phyloP scores from a whole-genome alignment of 2,797 vertebrate genomes.

The Dryobates pubescens region DNA sequence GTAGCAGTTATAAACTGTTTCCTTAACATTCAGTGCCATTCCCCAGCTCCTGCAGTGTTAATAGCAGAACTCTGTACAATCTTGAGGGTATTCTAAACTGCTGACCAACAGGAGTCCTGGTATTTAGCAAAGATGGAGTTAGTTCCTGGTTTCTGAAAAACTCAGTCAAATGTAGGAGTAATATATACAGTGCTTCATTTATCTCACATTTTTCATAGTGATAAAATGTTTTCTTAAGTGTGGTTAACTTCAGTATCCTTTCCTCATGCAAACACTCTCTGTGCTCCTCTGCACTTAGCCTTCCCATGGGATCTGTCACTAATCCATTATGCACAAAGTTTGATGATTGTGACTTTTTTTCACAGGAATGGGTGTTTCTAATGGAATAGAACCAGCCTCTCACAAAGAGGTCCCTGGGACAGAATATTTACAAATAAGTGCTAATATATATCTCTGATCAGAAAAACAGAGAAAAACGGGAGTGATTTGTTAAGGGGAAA shows the following conservation, averaged over 20 bases:
- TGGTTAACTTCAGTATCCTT: not conserved
- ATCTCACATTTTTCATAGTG: not conserved
- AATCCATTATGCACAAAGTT: not conserved
- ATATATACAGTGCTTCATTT: not conserved
- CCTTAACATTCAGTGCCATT: not conserved
- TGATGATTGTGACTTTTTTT: not conserved
- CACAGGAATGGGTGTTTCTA: not conserved
- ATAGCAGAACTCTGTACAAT: accelerated
- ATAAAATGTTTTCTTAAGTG: not conserved
- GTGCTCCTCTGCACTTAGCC: accelerated
- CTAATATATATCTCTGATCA: not conserved
- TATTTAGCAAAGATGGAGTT: not conserved
- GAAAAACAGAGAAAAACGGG: not conserved
- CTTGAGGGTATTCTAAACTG: not conserved
- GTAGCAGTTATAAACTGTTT: not conserved
- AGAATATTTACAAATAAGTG: not conserved
- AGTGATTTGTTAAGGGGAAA: not conserved
- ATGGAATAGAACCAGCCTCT: not conserved
- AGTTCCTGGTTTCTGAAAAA: not conserved
- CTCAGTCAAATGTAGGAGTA: not conserved
- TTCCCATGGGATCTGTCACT: not conserved
- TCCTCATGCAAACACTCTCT: not conserved
- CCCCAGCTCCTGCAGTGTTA: not conserved
- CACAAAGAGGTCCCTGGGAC: not conserved
- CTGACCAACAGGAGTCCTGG: not conserved